Conservation (phyloP, 2,888 invertebrate species). For the Drosophila picticornis region DNA sequence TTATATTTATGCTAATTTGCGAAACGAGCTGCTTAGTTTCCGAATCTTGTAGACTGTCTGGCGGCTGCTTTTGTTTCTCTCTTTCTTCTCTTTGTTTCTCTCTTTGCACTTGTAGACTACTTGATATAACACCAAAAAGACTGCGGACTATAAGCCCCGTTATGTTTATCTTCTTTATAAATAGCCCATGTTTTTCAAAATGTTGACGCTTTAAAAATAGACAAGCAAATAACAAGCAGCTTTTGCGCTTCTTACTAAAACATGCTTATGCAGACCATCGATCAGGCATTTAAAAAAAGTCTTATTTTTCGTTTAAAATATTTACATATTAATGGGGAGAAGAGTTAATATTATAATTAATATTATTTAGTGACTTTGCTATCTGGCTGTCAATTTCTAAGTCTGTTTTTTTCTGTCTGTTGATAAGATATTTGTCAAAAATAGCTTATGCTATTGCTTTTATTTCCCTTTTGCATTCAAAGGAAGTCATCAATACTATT, state of each 20-base stretch:
- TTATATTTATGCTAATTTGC: conserved; percentile 36
- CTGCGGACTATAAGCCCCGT: conserved; percentile 6
- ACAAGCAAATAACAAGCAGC: not conserved
- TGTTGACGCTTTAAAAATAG: conserved; percentile 14
- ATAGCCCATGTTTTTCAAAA: conserved; percentile 35
- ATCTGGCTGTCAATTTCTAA: conserved; percentile 20
- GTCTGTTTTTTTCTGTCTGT: conserved; percentile 5
- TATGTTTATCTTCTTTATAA: conserved; percentile 46
- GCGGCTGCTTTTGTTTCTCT: conserved; percentile 42
- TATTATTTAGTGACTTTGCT: conserved; percentile 8
- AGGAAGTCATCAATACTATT: conserved; percentile 26
- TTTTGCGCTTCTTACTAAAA: not conserved
- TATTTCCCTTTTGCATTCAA: conserved; percentile 8
- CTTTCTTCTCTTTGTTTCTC: conserved; percentile 7
- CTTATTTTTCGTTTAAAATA: conserved; percentile 13
- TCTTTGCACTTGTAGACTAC: conserved; percentile 14
- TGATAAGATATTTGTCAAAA: conserved; percentile 33
- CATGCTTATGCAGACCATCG: conserved; percentile 11
- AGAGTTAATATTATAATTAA: conserved; percentile 10
- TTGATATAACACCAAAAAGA: conserved; percentile 4
- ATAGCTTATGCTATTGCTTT: conserved; percentile 9
- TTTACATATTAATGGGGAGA: conserved; percentile 41
- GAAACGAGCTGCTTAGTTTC: conserved; percentile 25
- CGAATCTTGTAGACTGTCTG: conserved; percentile 58
- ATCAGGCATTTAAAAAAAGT: conserved; percentile 11